phyloP scores from a whole-genome alignment of 2,113 vertebrate genomes.

The Syrrhaptes paradoxus region DNA sequence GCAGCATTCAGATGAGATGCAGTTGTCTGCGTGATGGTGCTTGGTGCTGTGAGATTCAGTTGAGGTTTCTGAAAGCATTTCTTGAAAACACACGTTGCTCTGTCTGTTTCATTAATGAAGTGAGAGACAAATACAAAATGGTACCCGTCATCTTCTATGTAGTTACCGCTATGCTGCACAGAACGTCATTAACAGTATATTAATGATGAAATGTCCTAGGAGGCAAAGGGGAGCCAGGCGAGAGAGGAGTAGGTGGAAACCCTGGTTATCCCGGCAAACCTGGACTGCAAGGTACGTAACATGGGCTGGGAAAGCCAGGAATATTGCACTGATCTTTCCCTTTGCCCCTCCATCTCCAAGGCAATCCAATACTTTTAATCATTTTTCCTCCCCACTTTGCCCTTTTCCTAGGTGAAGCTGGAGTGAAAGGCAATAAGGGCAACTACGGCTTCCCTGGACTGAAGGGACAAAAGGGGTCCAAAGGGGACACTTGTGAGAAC shows the following conservation, averaged over 20 bases:
- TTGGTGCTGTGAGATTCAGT: background rate
- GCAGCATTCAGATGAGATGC: fast-evolving
- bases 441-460: slow-evolving; percentile 77
- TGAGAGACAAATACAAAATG: background rate
- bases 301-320: background rate
- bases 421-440: slow-evolving; percentile 90
- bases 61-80: background rate
- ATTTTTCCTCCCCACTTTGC: background rate
- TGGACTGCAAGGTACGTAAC: slow-evolving; percentile 84
- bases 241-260: slow-evolving; percentile 78
- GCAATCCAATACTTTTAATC: background rate
- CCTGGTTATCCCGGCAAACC: slow-evolving; percentile 89
- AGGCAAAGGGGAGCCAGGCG: slow-evolving; percentile 88
- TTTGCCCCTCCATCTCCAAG: background rate
- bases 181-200: background rate
- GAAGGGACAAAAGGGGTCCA: slow-evolving; percentile 84
- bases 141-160: background rate
- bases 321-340: background rate
- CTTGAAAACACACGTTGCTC: background rate
- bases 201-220: slow-evolving; percentile 73
- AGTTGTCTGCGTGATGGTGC: background rate
- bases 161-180: background rate
- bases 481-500: slow-evolving; percentile 85
- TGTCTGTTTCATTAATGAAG: background rate
- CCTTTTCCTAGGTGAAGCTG: slow-evolving; percentile 82